Base-by-base conservation (phyloP, 2,113 vertebrate species). In the Bambusicola thoracicus region DNA sequence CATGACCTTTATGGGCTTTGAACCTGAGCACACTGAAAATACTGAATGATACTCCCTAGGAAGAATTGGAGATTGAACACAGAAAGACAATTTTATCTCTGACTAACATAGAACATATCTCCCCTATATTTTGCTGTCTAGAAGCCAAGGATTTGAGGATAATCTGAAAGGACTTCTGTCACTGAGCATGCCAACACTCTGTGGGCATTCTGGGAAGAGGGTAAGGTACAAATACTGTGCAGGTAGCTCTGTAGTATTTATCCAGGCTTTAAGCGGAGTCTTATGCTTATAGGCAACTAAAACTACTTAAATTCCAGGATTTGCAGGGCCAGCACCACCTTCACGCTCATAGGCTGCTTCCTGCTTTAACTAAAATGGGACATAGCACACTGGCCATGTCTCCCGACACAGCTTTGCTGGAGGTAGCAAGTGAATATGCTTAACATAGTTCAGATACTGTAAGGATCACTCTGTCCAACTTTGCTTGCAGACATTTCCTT, bases 1-100 rank as follows among this genome's bases (percentile, higher is more conserved):
- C 51, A 87, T 93, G 92, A 94, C 85, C 84, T 87, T 84, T 95
- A 76, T 70, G 83, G 82, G 85, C 65, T 95, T 92, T 93, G 92
- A 96, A 89, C 87, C 65, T 61, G 78, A 96, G 72, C 55, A 92
- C 34, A 77, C 84, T 32, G 18, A 82, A 87, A 97, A 92, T 92
- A 81, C n/a, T 27, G 51, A 78, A 73, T 53, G 70, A 90, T 53
- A 94, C 41, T 58, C 86, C 1, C 0, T 10, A 87, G 86, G 56
- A 44, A 15, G 80, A 94, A 74, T 4, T 68, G 38, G 19, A 83
- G 69, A 66, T 68, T 90, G 65, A 92, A 85, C 63, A 79, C 6
- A 27, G 36, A 85, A 87, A 89, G 78, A 77, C 65, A 48, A 89
- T 65, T 89, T 88, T 70, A 66, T 73, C n/a, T 80, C 58, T 88